phyloP scores from a whole-genome alignment of 1,140 invertebrate species.

The Lepidurus packardi region DNA sequence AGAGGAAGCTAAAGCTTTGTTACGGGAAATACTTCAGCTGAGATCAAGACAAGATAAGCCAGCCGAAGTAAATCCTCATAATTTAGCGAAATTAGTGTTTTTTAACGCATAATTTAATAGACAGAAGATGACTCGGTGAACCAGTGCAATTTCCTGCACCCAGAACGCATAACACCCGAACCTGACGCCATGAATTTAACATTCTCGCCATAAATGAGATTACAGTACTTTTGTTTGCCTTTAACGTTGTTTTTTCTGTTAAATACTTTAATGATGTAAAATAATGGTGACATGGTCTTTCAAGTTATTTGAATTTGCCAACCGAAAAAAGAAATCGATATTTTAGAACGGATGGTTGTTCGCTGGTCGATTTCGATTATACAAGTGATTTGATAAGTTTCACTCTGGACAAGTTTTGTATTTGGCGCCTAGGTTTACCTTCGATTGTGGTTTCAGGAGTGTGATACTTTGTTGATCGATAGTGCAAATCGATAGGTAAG shows the following conservation, averaged over 20 bases:
- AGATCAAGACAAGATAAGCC: constrained; percentile 49
- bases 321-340: no score
- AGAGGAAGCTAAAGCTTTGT: constrained; percentile 80
- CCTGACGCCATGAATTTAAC: constrained; percentile 4
- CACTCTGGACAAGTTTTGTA: no score
- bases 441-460: background rate
- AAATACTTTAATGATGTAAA: background rate
- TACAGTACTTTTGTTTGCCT: background rate
- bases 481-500: constrained; percentile 19
- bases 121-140: background rate
- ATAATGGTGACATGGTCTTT: background rate
- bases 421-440: no score
- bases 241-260: background rate
- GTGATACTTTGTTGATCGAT: background rate
- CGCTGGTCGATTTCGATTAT: no score
- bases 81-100: background rate
- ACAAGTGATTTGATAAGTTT: no score
- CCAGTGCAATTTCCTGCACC: background rate
- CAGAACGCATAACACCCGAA: background rate
- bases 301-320: background rate
- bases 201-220: background rate
- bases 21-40: constrained; percentile 71
- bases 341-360: no score
- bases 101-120: background rate
- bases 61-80: background rate